phyloP scores from a whole-genome alignment of 92 coral and sea anemone species.

The Chrysogorgia sp. region DNA sequence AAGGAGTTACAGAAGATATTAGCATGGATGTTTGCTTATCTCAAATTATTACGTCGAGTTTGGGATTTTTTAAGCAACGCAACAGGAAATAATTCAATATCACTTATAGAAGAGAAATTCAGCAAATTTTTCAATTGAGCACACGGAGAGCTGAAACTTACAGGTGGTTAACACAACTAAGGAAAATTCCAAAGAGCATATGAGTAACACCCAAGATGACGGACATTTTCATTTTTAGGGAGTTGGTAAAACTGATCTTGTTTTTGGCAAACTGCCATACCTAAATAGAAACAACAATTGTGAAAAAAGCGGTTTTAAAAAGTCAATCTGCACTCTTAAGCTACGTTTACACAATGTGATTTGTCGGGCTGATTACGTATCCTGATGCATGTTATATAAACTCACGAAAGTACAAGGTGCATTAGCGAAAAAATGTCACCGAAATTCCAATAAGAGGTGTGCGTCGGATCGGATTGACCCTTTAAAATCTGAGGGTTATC shows the following conservation, averaged over 20 bases:
- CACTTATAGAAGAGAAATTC: too few species aligned
- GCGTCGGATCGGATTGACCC: too few species aligned
- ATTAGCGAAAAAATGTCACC: too few species aligned
- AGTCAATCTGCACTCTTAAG: not conserved
- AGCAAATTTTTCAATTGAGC: too few species aligned
- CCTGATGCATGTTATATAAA: too few species aligned
- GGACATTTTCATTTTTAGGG: constrained; percentile 98
- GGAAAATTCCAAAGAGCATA: constrained; percentile 96
- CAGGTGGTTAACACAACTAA: constrained; percentile 93
- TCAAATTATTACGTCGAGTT: not conserved
- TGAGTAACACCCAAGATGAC: constrained; percentile 92
- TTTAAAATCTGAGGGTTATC: too few species aligned
- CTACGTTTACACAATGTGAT: not conserved
- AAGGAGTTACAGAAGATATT: too few species aligned
- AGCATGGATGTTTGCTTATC: not conserved
- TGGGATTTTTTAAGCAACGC: too few species aligned
- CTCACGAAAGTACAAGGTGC: too few species aligned
- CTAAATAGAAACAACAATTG: constrained; percentile 37
- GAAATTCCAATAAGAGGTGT: too few species aligned
- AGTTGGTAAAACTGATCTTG: constrained; percentile 91
- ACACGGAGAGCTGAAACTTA: constrained; percentile 22
- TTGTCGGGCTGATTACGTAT: too few species aligned
- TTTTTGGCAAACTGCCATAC: constrained; percentile 94
- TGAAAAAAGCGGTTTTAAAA: not conserved
- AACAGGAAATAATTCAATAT: too few species aligned